Conservation (phyloP, 2,113 vertebrate genomes). For the Rhombomys opimus region DNA sequence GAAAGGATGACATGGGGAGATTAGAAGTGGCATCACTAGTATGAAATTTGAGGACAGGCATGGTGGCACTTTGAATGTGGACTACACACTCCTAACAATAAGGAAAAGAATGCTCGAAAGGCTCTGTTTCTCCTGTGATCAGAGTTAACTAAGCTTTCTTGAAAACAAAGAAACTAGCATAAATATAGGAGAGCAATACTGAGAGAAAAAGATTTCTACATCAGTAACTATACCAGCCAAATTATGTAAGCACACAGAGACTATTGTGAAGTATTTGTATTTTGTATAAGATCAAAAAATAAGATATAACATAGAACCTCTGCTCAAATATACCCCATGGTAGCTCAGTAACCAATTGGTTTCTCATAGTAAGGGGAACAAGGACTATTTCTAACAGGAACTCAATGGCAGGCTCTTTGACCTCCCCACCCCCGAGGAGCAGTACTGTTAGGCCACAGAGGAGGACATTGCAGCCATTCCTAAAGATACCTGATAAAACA, state of each 20-base stretch:
- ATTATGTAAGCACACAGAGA: neutral
- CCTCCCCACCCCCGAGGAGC: too few species aligned
- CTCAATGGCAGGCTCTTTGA: too few species aligned
- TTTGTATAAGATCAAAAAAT: neutral
- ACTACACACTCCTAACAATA: neutral
- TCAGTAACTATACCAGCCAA: neutral
- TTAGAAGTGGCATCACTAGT: neutral
- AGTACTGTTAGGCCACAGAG: too few species aligned
- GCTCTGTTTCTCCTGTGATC: neutral
- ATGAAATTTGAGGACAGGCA: neutral
- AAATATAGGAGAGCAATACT: neutral
- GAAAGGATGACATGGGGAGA: neutral
- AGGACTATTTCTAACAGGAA: too few species aligned
- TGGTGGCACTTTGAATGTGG: neutral
- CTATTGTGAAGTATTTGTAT: neutral
- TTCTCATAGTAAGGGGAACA: too few species aligned
- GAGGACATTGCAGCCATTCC: too few species aligned
- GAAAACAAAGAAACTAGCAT: neutral
- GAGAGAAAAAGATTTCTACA: neutral
- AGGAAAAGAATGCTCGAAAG: neutral
- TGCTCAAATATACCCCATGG: too few species aligned
- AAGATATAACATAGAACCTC: too few species aligned
- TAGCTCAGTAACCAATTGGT: too few species aligned
- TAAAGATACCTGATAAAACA: too few species aligned
- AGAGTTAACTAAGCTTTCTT: too few species aligned